Evolutionary conservation across 1,140 invertebrate species (phyloP), one percentile per base, ranked within the genome.

Genomic region (Hesperophylax magnus): DNA sequence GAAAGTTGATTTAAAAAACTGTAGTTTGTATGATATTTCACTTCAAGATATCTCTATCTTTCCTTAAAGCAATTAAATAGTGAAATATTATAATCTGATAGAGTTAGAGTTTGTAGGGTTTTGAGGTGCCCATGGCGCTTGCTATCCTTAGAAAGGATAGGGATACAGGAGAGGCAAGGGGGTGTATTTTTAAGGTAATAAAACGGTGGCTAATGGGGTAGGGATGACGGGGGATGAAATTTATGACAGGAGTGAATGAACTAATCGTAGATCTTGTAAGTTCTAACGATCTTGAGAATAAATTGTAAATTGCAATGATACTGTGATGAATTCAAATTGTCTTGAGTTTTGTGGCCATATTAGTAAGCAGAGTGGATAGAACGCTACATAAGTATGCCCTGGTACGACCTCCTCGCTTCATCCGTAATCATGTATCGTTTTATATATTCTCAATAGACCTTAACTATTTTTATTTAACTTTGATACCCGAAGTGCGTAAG

Each of bases 11-110:
- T 52, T 18, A 72, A 72, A 53, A 72, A 72, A 53, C 1, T n/a
- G 53, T 22, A 77, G n/a, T 61, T 53, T 24, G 47, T 27, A 63
- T 65, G 56, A 77, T 65, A 63, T 61, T 82, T 74, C 78, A 54
- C 65, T 60, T 53, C 54, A 22, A 54, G 31, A 53, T 20, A 77
- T 56, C n/a, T 71, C 67, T 81, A 83, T 83, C 82, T 83, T 75
- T 83, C 80, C 71, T 79, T 79, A 83, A 83, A 83, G 82, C 82
- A 83, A 83, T 83, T 83, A 83, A 31, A 58, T 39, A 69, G 76
- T 83, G 82, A 83, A 83, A 75, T 83, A 83, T 83, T 78, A 81
- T 81, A 83, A 83, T 83, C 82, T 75, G 82, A 83, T 83, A 78
- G 75, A 78, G 75, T 27, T 75, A n/a, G 77, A 22, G 34, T 69